These are phyloP conservation scores for Cinclus mexicanus DNA, from an alignment of 2,113 vertebrate species.

Conservation along the genomic window DNA sequence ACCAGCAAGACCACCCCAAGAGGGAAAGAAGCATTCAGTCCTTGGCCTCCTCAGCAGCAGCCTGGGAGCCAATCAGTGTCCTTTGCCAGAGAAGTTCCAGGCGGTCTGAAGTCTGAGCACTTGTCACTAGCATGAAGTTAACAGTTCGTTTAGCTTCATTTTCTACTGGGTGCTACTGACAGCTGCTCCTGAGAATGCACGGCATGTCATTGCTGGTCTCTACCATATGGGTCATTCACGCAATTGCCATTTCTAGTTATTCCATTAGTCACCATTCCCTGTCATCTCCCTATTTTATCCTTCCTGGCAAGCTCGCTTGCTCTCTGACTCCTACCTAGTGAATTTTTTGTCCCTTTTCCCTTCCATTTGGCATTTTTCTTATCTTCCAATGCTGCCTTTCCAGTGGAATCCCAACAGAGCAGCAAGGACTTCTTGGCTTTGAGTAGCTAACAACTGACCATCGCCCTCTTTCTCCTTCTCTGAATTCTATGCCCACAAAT, in stretches of 20 bases:
- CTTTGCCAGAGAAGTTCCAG: not conserved
- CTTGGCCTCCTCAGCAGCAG: not conserved
- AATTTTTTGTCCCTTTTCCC: not conserved
- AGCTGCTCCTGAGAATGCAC: not conserved
- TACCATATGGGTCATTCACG: not conserved
- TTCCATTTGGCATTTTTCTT: not conserved
- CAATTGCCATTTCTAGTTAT: not conserved
- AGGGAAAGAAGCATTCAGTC: not conserved
- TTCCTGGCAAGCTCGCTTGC: not conserved
- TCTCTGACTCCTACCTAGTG: not conserved
- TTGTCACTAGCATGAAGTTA: not conserved
- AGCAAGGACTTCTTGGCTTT: not conserved
- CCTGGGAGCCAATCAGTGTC: not conserved
- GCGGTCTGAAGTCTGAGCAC: not conserved
- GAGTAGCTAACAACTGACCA: not conserved
- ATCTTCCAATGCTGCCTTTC: not conserved
- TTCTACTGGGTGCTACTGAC: not conserved
- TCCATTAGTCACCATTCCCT: not conserved
- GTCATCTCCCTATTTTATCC: not conserved
- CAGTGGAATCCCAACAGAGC: not conserved
- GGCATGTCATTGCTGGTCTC: not conserved
- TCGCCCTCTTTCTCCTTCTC: not conserved
- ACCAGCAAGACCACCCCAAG: slow-evolving; percentile 27
- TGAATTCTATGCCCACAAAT: not conserved
- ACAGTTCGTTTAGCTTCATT: not conserved